phyloP scores from a whole-genome alignment of 2,888 invertebrate species.

The Agrochola lota region DNA sequence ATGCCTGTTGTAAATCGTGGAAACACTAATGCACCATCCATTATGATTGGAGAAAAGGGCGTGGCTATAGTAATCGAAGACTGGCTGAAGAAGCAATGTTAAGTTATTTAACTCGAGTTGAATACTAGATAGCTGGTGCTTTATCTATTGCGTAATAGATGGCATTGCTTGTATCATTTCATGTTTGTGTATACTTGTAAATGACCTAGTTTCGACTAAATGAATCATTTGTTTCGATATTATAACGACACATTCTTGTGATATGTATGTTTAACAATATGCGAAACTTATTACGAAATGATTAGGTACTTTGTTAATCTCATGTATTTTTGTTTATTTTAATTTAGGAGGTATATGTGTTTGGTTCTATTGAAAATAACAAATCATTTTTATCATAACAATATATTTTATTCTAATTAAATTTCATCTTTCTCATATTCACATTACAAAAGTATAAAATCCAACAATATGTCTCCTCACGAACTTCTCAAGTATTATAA shows the following conservation, averaged over 20 bases:
- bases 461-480: slow-evolving; percentile 55
- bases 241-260: not conserved
- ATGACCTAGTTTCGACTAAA: slow-evolving; percentile 21
- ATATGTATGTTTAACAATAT: slow-evolving; percentile 1
- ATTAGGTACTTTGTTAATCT: not conserved
- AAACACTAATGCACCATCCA: slow-evolving; percentile 95
- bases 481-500: slow-evolving; percentile 36
- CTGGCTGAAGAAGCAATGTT: slow-evolving; percentile 66
- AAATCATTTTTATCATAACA: slow-evolving; percentile 38
- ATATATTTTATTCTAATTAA: slow-evolving; percentile 48
- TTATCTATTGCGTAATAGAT: slow-evolving; percentile 46
- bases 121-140: not conserved
- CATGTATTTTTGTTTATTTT: slow-evolving; percentile 4
- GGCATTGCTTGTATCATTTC: slow-evolving; percentile 21
- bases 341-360: not conserved
- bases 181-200: slow-evolving; percentile 12
- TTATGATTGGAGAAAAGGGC: slow-evolving; percentile 94
- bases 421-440: slow-evolving; percentile 49
- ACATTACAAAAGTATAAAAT: slow-evolving; percentile 66
- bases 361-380: slow-evolving; percentile 15
- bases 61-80: slow-evolving; percentile 76
- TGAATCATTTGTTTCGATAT: slow-evolving; percentile 24
- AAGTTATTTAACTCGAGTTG: not conserved
- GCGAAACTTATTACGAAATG: not conserved
- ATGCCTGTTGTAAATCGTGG: slow-evolving; percentile 95